phyloP scores from a whole-genome alignment of 1,140 invertebrate genomes.

The Drosophila kurseongensis region DNA sequence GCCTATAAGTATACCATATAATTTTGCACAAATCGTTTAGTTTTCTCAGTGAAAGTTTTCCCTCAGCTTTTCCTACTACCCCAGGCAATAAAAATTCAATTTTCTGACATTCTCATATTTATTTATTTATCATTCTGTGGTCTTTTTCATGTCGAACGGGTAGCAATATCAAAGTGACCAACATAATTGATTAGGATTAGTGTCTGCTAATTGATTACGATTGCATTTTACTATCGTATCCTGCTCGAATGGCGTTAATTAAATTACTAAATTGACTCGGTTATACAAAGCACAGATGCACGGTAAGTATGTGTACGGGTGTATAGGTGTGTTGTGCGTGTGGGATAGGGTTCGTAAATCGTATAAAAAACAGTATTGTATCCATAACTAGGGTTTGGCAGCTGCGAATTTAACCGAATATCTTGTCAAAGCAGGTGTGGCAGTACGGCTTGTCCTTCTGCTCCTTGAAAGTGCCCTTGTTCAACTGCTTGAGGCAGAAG shows the following conservation, averaged over 20 bases:
- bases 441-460: conserved; percentile 99
- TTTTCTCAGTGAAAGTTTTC: neutral
- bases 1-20: neutral
- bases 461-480: conserved; percentile 99
- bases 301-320: conserved; percentile 48
- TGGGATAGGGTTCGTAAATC: conserved; percentile 53
- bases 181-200: conserved; percentile 69
- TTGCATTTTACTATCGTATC: conserved; percentile 35
- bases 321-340: conserved; percentile 18
- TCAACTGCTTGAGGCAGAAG: conserved; percentile 98
- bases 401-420: conserved; percentile 91
- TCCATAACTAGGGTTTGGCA: conserved; percentile 57
- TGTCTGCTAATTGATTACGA: conserved; percentile 66
- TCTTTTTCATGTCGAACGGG: conserved; percentile 60
- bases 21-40: neutral
- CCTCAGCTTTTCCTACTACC: neutral
- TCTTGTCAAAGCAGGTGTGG: conserved; percentile 98
- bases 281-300: conserved; percentile 77
- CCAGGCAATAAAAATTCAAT: neutral
- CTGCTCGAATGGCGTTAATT: conserved; percentile 62
- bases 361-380: conserved; percentile 72
- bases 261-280: conserved; percentile 80
- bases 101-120: conserved; percentile 34
- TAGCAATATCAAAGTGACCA: conserved; percentile 70
- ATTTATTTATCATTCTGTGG: conserved; percentile 54